Base-by-base conservation (phyloP, 2,113 vertebrate genomes). In the Peucedramus taeniatus region DNA sequence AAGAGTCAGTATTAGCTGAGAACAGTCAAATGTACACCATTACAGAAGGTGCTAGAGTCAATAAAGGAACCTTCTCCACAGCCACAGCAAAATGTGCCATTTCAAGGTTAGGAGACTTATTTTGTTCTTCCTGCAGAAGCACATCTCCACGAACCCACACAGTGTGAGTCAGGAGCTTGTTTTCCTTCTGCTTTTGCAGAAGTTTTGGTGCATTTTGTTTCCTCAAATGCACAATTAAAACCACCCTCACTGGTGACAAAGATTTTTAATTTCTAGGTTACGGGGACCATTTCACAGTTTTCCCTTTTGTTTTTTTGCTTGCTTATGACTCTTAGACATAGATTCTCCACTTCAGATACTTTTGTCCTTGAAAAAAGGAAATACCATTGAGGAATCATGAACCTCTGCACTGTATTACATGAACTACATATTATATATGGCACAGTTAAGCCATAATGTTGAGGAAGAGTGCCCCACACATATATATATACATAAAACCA, bases 61-160 rank as follows among this genome's bases (percentile, higher is more conserved):
- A 44, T 59, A 71, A 84, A 88, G 64, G 56, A 75, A 17, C 78
- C 45, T 33, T 61, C 50, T 56, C 68, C 15, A n/a, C 87, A 33
- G 14, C 15, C 84, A 60, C 30, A 53, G 86, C 68, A 77, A 20
- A 31, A 45, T 50, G 87, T 70, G 83, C 90, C 60, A 64, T 94
- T 95, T 96, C 95, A 91, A 94, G 93, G 93, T 96, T 93, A 78
- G 2, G 33, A 93, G 75, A 81, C 33, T 82, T 92, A 15, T 90
- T 96, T 94, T 76, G 76, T 51, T 95, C 90, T 92, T 90, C 35
- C 47, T 59, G 39, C 84, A 94, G 96, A 19, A 47, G 28, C 49
- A 40, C 90, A 65, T 57, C 65, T 26, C 76, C 85, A 72, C 2
- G 21, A 89, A 50, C 85, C 17, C 42, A 37, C 50, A 20, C 35